phyloP scores from a whole-genome alignment of 2,888 invertebrate species.

The Nomada flava region DNA sequence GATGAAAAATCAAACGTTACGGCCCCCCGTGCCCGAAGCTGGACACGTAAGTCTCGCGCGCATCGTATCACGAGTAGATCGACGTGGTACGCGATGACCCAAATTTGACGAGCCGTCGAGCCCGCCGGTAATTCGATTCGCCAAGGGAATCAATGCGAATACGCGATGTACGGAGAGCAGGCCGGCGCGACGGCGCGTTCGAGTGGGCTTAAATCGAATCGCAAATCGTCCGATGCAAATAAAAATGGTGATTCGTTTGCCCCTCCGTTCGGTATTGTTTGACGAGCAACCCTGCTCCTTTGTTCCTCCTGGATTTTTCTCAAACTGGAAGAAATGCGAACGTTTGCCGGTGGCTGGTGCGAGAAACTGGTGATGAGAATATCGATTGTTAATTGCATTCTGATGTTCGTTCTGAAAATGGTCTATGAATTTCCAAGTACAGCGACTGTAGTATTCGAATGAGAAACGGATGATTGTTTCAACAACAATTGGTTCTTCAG shows the following conservation, averaged over 20 bases:
- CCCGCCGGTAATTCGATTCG: slow-evolving; percentile 65
- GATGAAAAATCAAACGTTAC: slow-evolving; percentile 37
- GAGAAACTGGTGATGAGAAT: not conserved
- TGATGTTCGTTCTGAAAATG: not conserved
- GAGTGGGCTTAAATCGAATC: slow-evolving; percentile 72
- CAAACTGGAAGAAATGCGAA: slow-evolving; percentile 41
- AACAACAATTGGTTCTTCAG: too few relatives aligned
- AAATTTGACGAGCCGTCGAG: slow-evolving; percentile 55
- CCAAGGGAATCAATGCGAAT: slow-evolving; percentile 70
- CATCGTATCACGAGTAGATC: slow-evolving; percentile 11
- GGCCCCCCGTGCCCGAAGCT: not conserved
- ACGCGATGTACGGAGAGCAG: slow-evolving; percentile 60
- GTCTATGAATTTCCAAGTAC: not conserved
- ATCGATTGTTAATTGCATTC: not conserved
- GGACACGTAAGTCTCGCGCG: slow-evolving; percentile 38
- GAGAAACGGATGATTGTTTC: too few relatives aligned
- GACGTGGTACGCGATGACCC: slow-evolving; percentile 48
- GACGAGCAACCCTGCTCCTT: slow-evolving; percentile 9
- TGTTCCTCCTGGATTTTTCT: slow-evolving; percentile 39
- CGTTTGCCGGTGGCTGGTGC: slow-evolving; percentile 23
- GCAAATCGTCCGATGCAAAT: slow-evolving; percentile 75
- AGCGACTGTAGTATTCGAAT: too few relatives aligned
- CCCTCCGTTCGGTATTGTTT: slow-evolving; percentile 13
- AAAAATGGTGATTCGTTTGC: slow-evolving; percentile 73
- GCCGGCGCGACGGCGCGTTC: slow-evolving; percentile 47